Conservation (phyloP, 2,888 invertebrate genomes). For the Perizoma affinitatum region DNA sequence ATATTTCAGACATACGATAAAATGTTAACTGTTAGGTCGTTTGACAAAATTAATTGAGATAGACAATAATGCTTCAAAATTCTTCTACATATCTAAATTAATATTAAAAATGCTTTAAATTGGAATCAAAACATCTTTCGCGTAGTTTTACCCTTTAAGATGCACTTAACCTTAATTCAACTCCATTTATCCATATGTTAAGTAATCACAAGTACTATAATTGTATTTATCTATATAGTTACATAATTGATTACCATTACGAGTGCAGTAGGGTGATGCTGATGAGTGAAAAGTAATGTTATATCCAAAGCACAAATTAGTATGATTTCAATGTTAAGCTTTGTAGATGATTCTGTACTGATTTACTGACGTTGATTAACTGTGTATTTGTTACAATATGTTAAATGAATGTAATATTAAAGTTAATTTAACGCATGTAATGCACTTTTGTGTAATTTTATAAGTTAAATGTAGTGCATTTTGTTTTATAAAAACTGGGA, state of each 20-base stretch:
- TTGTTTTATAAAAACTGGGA: constrained; percentile 68
- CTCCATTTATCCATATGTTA: constrained; percentile 9
- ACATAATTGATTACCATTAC: constrained; percentile 17
- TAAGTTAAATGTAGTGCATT: constrained; percentile 64
- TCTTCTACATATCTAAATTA: not conserved
- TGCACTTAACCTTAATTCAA: not conserved
- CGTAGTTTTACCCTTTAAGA: not conserved
- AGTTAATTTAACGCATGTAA: constrained; percentile 66
- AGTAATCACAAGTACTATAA: constrained; percentile 12
- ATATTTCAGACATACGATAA: no score
- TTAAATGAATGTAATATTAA: constrained; percentile 50
- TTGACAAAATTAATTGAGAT: constrained; percentile 3
- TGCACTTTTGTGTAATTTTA: constrained; percentile 70
- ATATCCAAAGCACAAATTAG: constrained; percentile 57
- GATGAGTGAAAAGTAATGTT: constrained; percentile 37
- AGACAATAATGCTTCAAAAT: constrained; percentile 7
- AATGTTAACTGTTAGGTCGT: constrained; percentile 5
- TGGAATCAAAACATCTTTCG: not conserved
- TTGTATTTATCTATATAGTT: constrained; percentile 1
- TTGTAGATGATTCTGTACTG: constrained; percentile 56
- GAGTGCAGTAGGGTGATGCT: constrained; percentile 13
- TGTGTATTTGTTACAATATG: constrained; percentile 46
- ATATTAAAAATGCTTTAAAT: not conserved
- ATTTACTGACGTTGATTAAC: constrained; percentile 60
- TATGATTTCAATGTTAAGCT: constrained; percentile 49